phyloP scores from a whole-genome alignment of 2,113 vertebrate species.

The Phylloscopus whistleri region DNA sequence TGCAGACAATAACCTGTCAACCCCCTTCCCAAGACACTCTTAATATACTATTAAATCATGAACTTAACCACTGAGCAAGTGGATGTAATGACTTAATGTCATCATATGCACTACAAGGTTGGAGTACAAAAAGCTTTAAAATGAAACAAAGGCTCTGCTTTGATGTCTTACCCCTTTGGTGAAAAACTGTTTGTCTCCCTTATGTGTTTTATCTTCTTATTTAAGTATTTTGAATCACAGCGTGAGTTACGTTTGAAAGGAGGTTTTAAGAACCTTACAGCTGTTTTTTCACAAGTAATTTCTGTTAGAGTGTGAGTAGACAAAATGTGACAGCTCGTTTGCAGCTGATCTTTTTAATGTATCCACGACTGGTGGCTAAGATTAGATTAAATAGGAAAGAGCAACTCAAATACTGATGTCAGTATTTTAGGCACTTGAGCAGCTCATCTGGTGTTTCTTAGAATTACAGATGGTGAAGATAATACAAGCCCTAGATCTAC shows the following conservation, averaged over 20 bases:
- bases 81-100: neutral
- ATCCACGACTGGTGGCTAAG: neutral
- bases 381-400: neutral
- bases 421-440: fast-evolving
- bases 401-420: no score
- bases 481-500: neutral
- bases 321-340: neutral
- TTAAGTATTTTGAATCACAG: neutral
- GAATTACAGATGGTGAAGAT: neutral
- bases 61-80: neutral
- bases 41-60: neutral
- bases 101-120: neutral
- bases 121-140: neutral
- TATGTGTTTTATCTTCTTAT: neutral
- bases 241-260: neutral
- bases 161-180: neutral
- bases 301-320: neutral
- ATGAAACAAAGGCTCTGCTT: neutral
- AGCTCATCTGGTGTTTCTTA: neutral
- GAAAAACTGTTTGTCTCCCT: neutral
- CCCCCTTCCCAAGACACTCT: neutral
- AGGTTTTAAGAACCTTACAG: neutral
- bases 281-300: neutral
- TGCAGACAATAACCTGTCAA: neutral
- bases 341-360: neutral